Evolutionary conservation across 2,888 invertebrate species (phyloP).

Genomic region (Aethes cnicana): DNA sequence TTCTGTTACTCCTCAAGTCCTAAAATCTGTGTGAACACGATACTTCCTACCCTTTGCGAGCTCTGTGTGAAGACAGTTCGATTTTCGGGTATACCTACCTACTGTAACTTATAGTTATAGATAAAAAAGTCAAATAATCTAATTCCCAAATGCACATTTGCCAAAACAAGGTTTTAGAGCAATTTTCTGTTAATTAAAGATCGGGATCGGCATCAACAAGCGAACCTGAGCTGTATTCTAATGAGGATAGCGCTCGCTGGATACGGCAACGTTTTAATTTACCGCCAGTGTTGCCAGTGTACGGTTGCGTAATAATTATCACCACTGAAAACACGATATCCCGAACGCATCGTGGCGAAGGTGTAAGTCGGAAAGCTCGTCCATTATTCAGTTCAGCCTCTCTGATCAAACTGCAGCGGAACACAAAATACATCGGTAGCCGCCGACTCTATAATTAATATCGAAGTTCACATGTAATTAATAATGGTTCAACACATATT

Average conservation of each 20-base stretch:
- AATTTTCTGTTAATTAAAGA: constrained; percentile 25
- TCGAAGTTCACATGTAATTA: constrained; percentile 15
- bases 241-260: constrained; percentile 16
- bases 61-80: no score
- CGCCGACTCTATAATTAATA: constrained; percentile 13
- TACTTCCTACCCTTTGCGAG: no score
- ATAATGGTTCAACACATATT: no score
- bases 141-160: no score
- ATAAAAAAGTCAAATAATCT: no score
- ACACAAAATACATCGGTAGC: constrained; percentile 15
- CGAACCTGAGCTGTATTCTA: constrained; percentile 29
- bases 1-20: no score
- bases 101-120: no score
- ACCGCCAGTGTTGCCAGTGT: constrained; percentile 50
- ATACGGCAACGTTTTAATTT: constrained; percentile 49
- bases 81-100: no score
- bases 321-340: constrained; percentile 56
- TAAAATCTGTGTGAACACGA: no score
- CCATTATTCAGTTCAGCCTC: constrained; percentile 50
- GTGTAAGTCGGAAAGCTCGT: constrained; percentile 39
- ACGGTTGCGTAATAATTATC: constrained; percentile 62
- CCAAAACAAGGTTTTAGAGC: not conserved
- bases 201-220: constrained; percentile 22
- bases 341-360: constrained; percentile 35
- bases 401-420: constrained; percentile 37